Base-by-base conservation (phyloP, 2,888 invertebrate species). In the Gryllus longicercus region DNA sequence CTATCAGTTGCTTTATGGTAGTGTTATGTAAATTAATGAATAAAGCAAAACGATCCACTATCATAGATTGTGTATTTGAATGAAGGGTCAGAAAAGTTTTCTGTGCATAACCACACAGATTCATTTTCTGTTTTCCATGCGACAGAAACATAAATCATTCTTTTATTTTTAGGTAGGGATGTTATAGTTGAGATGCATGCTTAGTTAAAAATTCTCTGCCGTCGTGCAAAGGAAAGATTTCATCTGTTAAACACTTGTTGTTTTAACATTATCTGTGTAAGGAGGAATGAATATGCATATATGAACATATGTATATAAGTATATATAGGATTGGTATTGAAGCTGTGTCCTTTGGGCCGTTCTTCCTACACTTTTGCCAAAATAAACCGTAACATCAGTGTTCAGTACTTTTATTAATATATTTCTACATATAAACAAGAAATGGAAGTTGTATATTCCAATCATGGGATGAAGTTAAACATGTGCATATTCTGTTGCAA, bases 151-250 rank as follows among this genome's bases (percentile, higher is more conserved):
- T 63, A 63, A 63, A 38, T 5, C n/a, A 63, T 63, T 63, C 63
- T 8, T 63, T 63, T 63, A 63, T 18, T 63, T 63, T 63, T 63
- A 63, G 63, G n/a, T 18, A 63, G 63, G 16, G 14, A 63, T 63
- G 63, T 63, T 63, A 63, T 63, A 63, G 63, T 63, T 63, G 63
- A 63, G n/a, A 14, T 63, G 63, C 63, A 63, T 63, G 63, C 63
- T 63, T 63, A 63, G 63, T 63, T 63, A 18, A 63, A 63, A 63
- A 63, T 63, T 63, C 14, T 18, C 8, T 63, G 16, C 63, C 63
- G 10, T 38, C 8, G 63, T n/a, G n/a, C 63, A 63, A 63, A 63
- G 14, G 63, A 63, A 38, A 38, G 16, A n/a, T 63, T 18, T n/a
- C 14, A n/a, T 63, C 63, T 18, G 63, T 63, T 63, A 14, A 63